Evolutionary conservation across 2,797 vertebrate species (phyloP).

Genomic region (Otolemur crassicaudatus): DNA sequence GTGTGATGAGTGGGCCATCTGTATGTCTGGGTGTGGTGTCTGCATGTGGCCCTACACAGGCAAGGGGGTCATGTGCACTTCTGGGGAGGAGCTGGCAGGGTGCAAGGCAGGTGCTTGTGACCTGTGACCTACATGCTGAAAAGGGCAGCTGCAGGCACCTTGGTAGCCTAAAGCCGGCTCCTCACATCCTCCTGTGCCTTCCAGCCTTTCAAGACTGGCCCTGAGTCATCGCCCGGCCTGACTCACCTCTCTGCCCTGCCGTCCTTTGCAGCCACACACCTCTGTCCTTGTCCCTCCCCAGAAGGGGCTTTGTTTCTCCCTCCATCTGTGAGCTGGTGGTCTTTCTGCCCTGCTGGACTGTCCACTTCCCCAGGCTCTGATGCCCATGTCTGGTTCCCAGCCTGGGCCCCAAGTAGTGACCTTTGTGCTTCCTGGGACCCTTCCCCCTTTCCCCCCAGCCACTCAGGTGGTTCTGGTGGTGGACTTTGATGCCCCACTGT

Average conservation of each 20-base stretch:
- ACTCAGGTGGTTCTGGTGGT: fast-evolving
- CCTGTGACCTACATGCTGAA: neutral
- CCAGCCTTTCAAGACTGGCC: neutral
- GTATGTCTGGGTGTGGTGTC: neutral
- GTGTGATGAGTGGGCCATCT: no score
- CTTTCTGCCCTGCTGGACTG: neutral
- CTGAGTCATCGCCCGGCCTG: neutral
- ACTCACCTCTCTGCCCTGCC: neutral
- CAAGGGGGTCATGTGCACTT: neutral
- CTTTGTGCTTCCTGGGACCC: neutral
- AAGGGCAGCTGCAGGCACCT: neutral
- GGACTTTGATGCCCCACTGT: neutral
- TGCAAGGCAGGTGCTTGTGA: fast-evolving
- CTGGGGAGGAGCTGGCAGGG: neutral
- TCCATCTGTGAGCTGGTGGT: neutral
- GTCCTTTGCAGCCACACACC: neutral
- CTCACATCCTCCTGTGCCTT: fast-evolving
- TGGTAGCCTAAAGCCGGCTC: neutral
- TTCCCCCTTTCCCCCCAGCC: neutral
- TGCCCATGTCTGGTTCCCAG: neutral
- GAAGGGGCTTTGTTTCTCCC: neutral
- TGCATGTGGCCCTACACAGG: fast-evolving
- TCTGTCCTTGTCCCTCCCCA: no score
- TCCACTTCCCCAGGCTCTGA: neutral
- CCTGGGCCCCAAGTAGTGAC: neutral